These are phyloP conservation scores for Harpagifer antarcticus DNA, from an alignment of 2,797 vertebrate genomes.

Conservation along the genomic window DNA sequence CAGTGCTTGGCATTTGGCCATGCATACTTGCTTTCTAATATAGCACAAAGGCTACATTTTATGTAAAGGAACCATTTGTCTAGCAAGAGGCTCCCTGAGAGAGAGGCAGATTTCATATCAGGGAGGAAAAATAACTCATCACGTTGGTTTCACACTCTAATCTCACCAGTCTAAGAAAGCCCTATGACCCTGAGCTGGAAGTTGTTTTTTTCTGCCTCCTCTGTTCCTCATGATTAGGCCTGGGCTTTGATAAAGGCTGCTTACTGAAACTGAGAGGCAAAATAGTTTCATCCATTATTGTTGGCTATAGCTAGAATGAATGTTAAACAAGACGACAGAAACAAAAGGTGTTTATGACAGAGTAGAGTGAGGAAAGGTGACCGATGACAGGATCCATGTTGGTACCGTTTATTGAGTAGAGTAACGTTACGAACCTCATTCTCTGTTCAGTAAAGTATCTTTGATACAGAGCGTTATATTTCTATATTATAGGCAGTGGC, in stretches of 20 bases:
- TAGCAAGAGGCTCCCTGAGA: constrained; percentile 54
- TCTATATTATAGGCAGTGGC: too few species aligned
- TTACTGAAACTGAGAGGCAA: constrained; percentile 18
- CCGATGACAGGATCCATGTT: not conserved
- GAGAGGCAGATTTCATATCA: constrained; percentile 57
- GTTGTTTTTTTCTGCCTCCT: constrained; percentile 12
- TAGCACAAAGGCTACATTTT: constrained; percentile 68
- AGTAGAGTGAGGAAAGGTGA: not conserved
- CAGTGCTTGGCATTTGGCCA: constrained; percentile 77
- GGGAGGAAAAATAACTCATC: constrained; percentile 56
- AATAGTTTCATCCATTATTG: constrained; percentile 8
- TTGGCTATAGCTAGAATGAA: constrained; percentile 11
- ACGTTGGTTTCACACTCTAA: constrained; percentile 31
- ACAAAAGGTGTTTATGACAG: not conserved
- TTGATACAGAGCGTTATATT: too few species aligned
- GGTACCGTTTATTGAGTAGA: not conserved
- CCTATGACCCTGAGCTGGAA: constrained; percentile 11
- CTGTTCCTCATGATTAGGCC: constrained; percentile 17
- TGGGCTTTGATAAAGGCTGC: constrained; percentile 1
- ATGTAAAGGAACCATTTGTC: constrained; percentile 69
- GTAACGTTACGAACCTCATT: too few species aligned
- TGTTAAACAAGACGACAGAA: constrained; percentile 11
- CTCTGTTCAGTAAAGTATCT: too few species aligned
- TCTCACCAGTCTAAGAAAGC: constrained; percentile 19
- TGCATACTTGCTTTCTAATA: constrained; percentile 65